Evolutionary conservation across 2,113 vertebrate genomes (phyloP), one percentile per base, ranked within the genome.

Genomic region (Nothobranchius furzeri): DNA sequence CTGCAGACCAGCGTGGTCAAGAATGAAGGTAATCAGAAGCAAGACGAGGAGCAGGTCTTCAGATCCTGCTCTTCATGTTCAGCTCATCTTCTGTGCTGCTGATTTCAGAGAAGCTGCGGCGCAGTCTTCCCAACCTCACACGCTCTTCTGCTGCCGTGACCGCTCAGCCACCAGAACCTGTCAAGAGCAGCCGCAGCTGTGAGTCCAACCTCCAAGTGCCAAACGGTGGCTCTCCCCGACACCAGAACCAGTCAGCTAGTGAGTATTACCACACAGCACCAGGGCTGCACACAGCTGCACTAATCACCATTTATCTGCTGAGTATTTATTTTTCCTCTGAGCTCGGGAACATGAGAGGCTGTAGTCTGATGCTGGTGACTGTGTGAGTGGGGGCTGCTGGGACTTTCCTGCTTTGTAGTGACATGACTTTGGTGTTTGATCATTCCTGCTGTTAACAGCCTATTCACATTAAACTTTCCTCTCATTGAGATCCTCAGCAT

Each of bases 171-270:
- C 90, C 91, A 49, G 98, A 99, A 84, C 94, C 96, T 12, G 96
- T 98, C 76, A 98, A 97, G 92, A 98, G 95, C 92, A 98, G 96
- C 83, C 95, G 96, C 91, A 98, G 96, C 81, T 92, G 86, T 55
- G 98, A 99, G 83, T 96, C 96, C 83, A 99, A 97, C 90, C 94
- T 98, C 75, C 97, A 98, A 92, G 94, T 98, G 95, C 95, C 95
- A 93, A 98, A 99, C 46, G 96, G 97, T 81, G 96, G 96, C 80
- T 95, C 95, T 68, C 94, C 96, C 80, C 93, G 96, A 60, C 96
- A 97, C 86, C 96, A 98, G 91, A 89, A 36, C 90, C 96, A 96
- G 83, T 96, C 97, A 91, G 92, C 96, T 55, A 96, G 97, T 99
- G 91, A 96, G 96, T 96, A 36, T n/a, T 7, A 11, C 17, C 40